Percentiles rank a stretch among this genome's conserved stretches.
Conservation (phyloP, 2,113 vertebrate species). For the Nannobrachium achirus region DNA sequence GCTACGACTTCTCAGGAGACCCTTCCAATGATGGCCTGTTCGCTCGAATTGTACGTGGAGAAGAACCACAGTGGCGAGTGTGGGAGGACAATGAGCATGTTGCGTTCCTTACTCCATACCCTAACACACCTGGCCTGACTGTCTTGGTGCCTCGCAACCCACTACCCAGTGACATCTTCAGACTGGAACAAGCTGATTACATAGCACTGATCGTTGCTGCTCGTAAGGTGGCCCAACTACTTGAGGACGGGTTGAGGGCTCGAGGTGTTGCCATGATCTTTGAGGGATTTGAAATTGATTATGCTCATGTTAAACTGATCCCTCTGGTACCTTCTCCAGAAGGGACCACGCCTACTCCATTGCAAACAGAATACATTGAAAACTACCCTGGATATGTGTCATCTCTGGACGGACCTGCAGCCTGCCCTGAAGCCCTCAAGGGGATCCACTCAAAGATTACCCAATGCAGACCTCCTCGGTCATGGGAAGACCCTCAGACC, state of each 20-base stretch:
- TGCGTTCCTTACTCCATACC: constrained; percentile 81
- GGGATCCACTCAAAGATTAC: constrained; percentile 70
- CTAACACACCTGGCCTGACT: constrained; percentile 78
- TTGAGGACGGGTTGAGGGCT: constrained; percentile 71
- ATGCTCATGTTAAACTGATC: constrained; percentile 79
- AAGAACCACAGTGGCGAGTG: constrained; percentile 81
- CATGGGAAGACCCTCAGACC: constrained; percentile 75
- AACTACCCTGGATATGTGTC: constrained; percentile 79
- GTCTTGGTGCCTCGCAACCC: constrained; percentile 79
- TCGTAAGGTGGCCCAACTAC: constrained; percentile 68
- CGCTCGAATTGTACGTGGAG: constrained; percentile 76
- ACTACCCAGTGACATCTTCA: constrained; percentile 77
- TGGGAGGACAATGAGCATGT: constrained; percentile 81
- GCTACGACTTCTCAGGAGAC: constrained; percentile 74
- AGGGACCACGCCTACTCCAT: constrained; percentile 26
- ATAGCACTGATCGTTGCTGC: constrained; percentile 69
- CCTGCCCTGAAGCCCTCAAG: constrained; percentile 63
- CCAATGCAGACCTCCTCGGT: constrained; percentile 63
- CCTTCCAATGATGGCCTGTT: constrained; percentile 65
- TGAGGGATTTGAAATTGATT: constrained; percentile 80
- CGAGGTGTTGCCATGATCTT: constrained; percentile 77
- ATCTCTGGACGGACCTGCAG: constrained; percentile 73
- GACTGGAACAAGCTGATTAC: constrained; percentile 69
- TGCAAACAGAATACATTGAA: constrained; percentile 58
- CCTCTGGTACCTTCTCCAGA: constrained; percentile 66